These are phyloP conservation scores for Onychostoma macrolepis DNA, from an alignment of 2,113 vertebrate genomes.

Conservation along the genomic window DNA sequence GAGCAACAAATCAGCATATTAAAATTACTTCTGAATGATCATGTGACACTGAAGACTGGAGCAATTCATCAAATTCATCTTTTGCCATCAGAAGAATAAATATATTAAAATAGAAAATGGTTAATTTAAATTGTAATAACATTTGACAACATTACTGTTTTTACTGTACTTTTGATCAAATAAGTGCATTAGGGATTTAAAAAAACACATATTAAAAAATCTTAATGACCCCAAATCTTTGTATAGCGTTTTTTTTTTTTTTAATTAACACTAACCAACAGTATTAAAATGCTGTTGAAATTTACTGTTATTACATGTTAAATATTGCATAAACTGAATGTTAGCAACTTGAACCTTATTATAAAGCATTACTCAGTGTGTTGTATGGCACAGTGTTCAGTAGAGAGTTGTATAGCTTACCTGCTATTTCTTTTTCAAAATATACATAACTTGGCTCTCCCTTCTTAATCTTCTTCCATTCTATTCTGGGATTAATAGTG, in stretches of 20 bases:
- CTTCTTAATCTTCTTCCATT: constrained; percentile 94
- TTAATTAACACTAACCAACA: neutral
- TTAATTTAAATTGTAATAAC: neutral
- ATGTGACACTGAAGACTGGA: neutral
- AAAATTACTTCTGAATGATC: neutral
- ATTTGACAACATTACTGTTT: neutral
- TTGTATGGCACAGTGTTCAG: neutral
- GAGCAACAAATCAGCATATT: neutral
- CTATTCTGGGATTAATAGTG: constrained; percentile 85
- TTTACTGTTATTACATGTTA: neutral
- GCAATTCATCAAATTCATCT: neutral
- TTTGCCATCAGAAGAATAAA: neutral
- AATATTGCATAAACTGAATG: neutral
- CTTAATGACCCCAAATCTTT: neutral
- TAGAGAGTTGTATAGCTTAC: constrained; percentile 67
- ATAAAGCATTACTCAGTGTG: neutral
- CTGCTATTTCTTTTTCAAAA: constrained; percentile 86
- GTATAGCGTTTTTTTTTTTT: too few relatives aligned
- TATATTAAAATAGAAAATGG: neutral
- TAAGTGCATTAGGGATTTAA: neutral
- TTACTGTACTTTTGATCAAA: neutral
- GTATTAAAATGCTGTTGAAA: too few relatives aligned
- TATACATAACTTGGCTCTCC: constrained; percentile 89
- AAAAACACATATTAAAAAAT: neutral
- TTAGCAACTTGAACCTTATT: neutral